phyloP scores from a whole-genome alignment of 2,797 vertebrate species.

The Nothura maculosa region DNA sequence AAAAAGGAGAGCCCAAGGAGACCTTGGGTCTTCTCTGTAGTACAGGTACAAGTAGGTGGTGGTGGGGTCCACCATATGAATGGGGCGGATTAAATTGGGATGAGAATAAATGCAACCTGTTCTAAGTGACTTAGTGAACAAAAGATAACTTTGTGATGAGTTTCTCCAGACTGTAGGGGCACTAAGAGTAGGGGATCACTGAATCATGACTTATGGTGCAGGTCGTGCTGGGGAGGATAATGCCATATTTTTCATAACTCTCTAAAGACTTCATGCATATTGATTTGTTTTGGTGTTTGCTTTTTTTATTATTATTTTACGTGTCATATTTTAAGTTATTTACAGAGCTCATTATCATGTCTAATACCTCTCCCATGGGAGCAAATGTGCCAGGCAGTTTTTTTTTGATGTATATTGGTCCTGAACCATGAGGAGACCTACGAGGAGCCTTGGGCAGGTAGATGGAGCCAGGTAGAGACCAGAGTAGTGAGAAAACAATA shows the following conservation, averaged over 20 bases:
- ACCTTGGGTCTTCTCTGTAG: neutral
- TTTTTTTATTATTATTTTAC: neutral
- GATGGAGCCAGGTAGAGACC: neutral
- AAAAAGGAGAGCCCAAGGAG: neutral
- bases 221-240: neutral
- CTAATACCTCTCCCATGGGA: neutral
- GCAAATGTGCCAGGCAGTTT: neutral
- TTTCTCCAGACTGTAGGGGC: slow-evolving; percentile 1
- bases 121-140: neutral
- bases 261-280: slow-evolving; percentile 27
- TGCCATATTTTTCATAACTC: neutral
- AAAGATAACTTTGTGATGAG: neutral
- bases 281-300: neutral
- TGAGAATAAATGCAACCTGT: neutral
- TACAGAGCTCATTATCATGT: slow-evolving; percentile 14
- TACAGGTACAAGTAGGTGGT: neutral
- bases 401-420: neutral
- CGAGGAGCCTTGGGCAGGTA: neutral
- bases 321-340: neutral
- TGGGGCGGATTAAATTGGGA: slow-evolving; percentile 20
- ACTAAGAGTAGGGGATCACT: neutral
- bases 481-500: neutral
- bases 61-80: neutral
- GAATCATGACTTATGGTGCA: slow-evolving; percentile 16
- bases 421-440: neutral